Evolutionary conservation across 2,797 vertebrate species (phyloP).

Genomic region (Rachycentron canadum): DNA sequence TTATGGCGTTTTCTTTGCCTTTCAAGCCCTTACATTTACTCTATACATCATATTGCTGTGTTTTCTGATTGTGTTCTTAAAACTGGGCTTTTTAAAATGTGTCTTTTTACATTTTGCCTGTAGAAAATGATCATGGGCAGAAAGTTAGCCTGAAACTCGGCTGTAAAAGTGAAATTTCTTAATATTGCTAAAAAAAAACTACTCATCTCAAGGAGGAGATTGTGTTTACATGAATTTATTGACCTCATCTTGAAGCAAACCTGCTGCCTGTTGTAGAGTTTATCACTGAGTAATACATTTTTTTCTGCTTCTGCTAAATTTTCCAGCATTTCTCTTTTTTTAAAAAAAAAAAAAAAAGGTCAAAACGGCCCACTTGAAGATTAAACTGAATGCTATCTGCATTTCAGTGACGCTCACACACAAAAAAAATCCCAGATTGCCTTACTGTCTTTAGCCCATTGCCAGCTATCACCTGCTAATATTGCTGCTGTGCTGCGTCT

Average conservation of each 20-base stretch:
- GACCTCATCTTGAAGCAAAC: conserved; percentile 11
- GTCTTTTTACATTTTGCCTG: conserved; percentile 12
- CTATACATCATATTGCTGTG: conserved; percentile 1
- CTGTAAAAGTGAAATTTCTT: conserved; percentile 4
- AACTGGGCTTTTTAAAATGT: neutral
- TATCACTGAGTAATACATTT: neutral
- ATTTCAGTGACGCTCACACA: conserved; percentile 14
- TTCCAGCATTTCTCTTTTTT: neutral
- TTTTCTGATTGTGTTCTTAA: conserved; percentile 1
- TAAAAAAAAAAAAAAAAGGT: neutral
- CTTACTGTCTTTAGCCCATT: conserved; percentile 8
- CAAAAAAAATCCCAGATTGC: conserved; percentile 11
- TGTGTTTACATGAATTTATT: conserved; percentile 19
- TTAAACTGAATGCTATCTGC: neutral
- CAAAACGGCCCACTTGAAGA: neutral
- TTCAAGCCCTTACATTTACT: too few species aligned
- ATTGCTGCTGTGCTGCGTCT: conserved; percentile 24
- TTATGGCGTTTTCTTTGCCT: too few species aligned
- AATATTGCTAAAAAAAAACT: neutral
- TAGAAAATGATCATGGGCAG: conserved; percentile 22
- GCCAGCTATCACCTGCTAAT: conserved; percentile 35
- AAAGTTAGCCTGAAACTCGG: neutral
- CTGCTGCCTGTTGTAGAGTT: neutral
- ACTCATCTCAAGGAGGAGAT: neutral
- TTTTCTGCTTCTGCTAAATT: neutral